Evolutionary conservation across 2,888 invertebrate genomes (phyloP).

Genomic region (Syrphus vitripennis): DNA sequence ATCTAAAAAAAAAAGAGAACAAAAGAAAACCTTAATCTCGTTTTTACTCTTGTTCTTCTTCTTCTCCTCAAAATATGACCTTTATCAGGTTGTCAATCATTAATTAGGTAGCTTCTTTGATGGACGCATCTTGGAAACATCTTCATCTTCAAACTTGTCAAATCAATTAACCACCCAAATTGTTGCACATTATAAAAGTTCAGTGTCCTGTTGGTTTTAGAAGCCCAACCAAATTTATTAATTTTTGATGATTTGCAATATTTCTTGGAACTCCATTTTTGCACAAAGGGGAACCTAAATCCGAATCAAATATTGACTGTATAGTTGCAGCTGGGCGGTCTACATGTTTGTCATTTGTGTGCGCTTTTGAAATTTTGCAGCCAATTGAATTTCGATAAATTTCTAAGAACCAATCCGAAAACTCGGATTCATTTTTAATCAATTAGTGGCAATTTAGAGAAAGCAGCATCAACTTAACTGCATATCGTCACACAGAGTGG

Average conservation of each 20-base stretch:
- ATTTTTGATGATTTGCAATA: conserved; percentile 4
- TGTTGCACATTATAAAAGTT: background rate
- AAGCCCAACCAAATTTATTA: background rate
- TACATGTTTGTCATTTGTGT: background rate
- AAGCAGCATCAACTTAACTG: conserved; percentile 24
- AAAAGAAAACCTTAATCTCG: background rate
- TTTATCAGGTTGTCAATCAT: conserved; percentile 47
- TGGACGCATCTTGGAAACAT: conserved; percentile 15
- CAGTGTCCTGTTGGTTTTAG: background rate
- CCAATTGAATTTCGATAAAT: conserved; percentile 49
- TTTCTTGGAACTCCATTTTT: conserved; percentile 14
- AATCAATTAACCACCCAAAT: conserved; percentile 27
- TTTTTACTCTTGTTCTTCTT: background rate
- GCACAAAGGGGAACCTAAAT: background rate
- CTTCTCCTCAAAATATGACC: background rate
- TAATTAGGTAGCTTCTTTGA: conserved; percentile 19
- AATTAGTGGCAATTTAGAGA: conserved; percentile 60
- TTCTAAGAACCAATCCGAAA: conserved; percentile 66
- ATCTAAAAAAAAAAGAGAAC: background rate
- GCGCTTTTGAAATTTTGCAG: conserved; percentile 19
- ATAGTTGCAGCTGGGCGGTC: conserved; percentile 29
- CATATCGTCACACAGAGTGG: conserved; percentile 10
- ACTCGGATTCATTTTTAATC: conserved; percentile 31
- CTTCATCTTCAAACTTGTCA: conserved; percentile 27
- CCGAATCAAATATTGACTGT: background rate